Evolutionary conservation across 2,797 vertebrate genomes (phyloP).

Genomic region (Sphenopsis melanotis): DNA sequence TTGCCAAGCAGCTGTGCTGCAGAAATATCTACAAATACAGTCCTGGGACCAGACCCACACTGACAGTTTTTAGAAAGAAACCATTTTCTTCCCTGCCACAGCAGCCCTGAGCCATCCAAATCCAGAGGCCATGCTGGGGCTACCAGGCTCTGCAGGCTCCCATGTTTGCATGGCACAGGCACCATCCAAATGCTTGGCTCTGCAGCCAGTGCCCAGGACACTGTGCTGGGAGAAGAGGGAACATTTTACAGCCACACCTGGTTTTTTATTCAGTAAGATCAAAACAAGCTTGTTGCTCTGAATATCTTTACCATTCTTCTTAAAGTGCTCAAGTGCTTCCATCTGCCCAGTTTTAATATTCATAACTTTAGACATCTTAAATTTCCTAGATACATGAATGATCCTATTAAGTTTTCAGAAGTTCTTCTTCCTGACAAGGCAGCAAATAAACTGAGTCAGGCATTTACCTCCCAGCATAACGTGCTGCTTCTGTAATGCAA

Average conservation of each 20-base stretch:
- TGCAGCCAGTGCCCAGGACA: background rate
- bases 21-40: background rate
- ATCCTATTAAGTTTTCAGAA: slow-evolving; percentile 38
- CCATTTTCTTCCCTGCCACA: background rate
- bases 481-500: slow-evolving; percentile 40
- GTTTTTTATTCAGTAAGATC: background rate
- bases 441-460: slow-evolving; percentile 52
- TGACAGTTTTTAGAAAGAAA: background rate
- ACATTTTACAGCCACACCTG: background rate
- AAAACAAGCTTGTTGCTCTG: background rate
- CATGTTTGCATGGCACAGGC: background rate
- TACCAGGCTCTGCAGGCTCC: background rate
- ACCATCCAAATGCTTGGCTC: background rate
- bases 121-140: fast-evolving
- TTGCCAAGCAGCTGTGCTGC: background rate
- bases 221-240: background rate
- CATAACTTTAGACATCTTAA: slow-evolving; percentile 32
- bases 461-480: slow-evolving; percentile 25
- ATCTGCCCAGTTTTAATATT: slow-evolving; percentile 21
- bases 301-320: background rate
- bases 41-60: background rate
- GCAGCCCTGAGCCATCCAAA: background rate
- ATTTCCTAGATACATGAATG: slow-evolving; percentile 14
- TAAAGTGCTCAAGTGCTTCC: background rate
- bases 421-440: slow-evolving; percentile 35